A percentile compares a stretch with the other conserved stretches of the same genome.
Conservation (phyloP, 2,888 invertebrate genomes). For the Chorisops tibialis region DNA sequence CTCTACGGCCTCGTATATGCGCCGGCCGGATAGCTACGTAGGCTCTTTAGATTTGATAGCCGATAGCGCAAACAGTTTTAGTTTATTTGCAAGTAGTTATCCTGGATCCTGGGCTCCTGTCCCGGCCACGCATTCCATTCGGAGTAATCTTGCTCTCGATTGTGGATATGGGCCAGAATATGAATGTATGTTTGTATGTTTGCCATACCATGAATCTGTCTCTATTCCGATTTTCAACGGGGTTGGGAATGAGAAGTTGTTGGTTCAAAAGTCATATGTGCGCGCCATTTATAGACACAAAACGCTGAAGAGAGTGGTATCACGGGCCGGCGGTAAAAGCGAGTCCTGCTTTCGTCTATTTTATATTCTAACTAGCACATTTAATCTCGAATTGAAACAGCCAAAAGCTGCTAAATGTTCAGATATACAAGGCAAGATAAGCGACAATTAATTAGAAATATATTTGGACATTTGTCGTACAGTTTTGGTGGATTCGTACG, state of each 20-base stretch:
- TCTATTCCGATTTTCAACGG: not conserved
- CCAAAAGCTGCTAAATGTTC: constrained; percentile 27
- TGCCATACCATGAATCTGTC: constrained; percentile 1
- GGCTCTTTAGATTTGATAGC: constrained; percentile 25
- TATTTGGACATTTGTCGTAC: too few relatives aligned
- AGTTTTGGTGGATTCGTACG: too few relatives aligned
- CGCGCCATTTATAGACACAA: not conserved
- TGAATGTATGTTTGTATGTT: too few relatives aligned
- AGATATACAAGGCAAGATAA: constrained; percentile 22
- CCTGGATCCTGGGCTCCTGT: constrained; percentile 8
- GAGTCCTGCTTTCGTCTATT: constrained; percentile 26
- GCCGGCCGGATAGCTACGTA: not conserved
- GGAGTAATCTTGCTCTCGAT: not conserved
- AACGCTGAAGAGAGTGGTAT: too few relatives aligned
- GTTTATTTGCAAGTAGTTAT: constrained; percentile 27
- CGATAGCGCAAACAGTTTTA: constrained; percentile 27
- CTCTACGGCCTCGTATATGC: constrained; percentile 3
- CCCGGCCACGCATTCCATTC: constrained; percentile 1
- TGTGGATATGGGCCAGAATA: not conserved
- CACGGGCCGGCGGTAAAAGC: too few relatives aligned
- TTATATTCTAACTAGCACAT: constrained; percentile 28
- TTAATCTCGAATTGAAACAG: constrained; percentile 30
- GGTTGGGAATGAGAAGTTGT: not conserved
- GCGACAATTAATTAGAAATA: constrained; percentile 31
- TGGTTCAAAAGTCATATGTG: constrained; percentile 10